Base-by-base conservation (phyloP, 2,113 vertebrate genomes). In the Plecotus auritus region DNA sequence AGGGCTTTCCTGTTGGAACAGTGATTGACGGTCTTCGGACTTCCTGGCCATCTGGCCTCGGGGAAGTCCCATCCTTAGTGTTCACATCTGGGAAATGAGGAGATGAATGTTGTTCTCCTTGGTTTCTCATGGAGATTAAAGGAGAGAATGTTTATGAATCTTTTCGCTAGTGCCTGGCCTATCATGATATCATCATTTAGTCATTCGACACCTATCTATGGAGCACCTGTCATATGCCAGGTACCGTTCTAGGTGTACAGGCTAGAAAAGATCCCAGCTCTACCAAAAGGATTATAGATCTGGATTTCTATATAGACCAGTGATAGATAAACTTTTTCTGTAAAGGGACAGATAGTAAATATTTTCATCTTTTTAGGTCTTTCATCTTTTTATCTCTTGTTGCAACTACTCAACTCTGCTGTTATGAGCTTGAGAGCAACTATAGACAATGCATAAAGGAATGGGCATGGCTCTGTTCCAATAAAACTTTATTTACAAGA, bases 401-500 rank as follows among this genome's bases (percentile, higher is more conserved):
- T 30, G 22, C 9, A 70, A 10, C 26, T n/a, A 14, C 17, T 89
- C 35, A 92, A 26, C 23, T 82, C 35, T 84, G 67, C 45, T 59
- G 2, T 35, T 49, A 22, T 18, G 14, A 56, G 37, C 2, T 30
- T 1, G 18, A 86, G 76, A 82, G 28, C 61, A 42, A 35, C 23
- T 22, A n/a, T 4, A 74, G 32, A 47, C 3, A 47, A 66, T 37
- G 64, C 5, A 8, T 40, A 59, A 56, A 77, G n/a, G 8, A 89
- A 54, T 80, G 40, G 26, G 14, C 7, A 1, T 81, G 69, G 7
- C 40, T 88, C 28, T 90, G 16, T 91, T 82, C 20, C 32, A 82
- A 30, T 80, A 85, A 85, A 94, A 78, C 16, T 80, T 93, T 77
- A 82, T 56, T 73, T 83, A 26, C 1, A 67, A 77, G 84, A 91